Base-by-base conservation (phyloP, 2,113 vertebrate genomes). In the Talpa occidentalis region DNA sequence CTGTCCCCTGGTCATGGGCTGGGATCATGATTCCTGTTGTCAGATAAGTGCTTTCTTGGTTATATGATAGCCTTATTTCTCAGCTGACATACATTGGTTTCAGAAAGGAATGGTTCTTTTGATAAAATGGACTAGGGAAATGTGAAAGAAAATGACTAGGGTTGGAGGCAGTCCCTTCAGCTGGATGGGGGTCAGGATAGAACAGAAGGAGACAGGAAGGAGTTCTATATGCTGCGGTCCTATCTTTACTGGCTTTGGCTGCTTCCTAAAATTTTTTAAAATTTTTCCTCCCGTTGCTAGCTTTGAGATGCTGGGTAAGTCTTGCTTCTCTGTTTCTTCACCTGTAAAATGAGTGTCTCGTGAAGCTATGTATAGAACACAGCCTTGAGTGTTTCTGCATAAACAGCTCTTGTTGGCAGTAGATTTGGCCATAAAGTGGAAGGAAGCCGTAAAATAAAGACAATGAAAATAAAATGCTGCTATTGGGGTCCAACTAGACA, bases 361-460 rank as follows among this genome's bases (percentile, higher is more conserved):
- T 35, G 52, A 54, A 17, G 12, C 37, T 42, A 1, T 0, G 42
- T 6, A 6, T 6, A 84, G 37, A 42, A 59, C 17, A 16, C 0
- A 30, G 52, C 21, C 32, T 19, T 0, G 24, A 17, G 3, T 6
- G 30, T 15, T 28, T 32, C 72, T 42, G 35, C 21, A 14, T 17
- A 49, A 66, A 67, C 0, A 4, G 8, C 40, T 88, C 79, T 59
- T 24, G 2, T 54, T 19, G 17, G 52, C 19, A 37, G 88, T 10
- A 28, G 3, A 14, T 42, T 64, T 40, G 42, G 73, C 42, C 17
- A 60, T 32, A 62, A 40, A 52, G 17, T 1, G 12, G 44, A 66
- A 35, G 52, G 62, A 30, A 83, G 76, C 5, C n/a, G 56, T 10
- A 35, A 88, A 79, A 82, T 17, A 82, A 93, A 91, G 32, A 83